These are phyloP conservation scores for Augiades crinisus DNA, from an alignment of 2,888 invertebrate genomes.

Conservation along the genomic window DNA sequence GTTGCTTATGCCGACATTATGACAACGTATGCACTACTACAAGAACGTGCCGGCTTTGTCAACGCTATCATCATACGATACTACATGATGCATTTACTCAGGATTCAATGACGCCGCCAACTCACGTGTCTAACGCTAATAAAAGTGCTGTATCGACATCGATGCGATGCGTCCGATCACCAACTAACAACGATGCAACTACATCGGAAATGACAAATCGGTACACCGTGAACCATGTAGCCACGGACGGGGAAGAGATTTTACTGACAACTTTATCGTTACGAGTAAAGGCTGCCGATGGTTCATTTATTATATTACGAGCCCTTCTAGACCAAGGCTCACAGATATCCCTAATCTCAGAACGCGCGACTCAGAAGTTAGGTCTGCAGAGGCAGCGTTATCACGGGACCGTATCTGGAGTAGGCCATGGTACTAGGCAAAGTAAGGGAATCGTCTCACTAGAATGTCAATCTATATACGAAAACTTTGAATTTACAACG, in stretches of 20 bases:
- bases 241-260: background rate
- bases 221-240: background rate
- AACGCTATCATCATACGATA: slow-evolving; percentile 1
- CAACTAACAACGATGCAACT: background rate
- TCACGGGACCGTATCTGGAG: slow-evolving; percentile 2
- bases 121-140: background rate
- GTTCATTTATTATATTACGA: background rate
- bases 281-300: background rate
- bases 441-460: background rate
- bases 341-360: slow-evolving; percentile 18
- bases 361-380: slow-evolving; percentile 6
- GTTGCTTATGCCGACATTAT: background rate
- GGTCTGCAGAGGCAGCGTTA: slow-evolving; percentile 7
- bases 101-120: background rate
- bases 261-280: background rate
- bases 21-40: background rate
- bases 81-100: background rate
- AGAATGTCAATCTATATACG: background rate
- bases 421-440: background rate
- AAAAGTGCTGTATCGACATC: background rate
- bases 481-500: background rate
- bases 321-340: slow-evolving; percentile 17
- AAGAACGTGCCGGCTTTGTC: background rate
- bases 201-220: background rate
- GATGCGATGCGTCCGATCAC: background rate